Percentiles rank a stretch among this genome's conserved stretches.
Evolutionary conservation across 2,113 vertebrate species (phyloP).

Genomic region (Pollimyrus isidori): DNA sequence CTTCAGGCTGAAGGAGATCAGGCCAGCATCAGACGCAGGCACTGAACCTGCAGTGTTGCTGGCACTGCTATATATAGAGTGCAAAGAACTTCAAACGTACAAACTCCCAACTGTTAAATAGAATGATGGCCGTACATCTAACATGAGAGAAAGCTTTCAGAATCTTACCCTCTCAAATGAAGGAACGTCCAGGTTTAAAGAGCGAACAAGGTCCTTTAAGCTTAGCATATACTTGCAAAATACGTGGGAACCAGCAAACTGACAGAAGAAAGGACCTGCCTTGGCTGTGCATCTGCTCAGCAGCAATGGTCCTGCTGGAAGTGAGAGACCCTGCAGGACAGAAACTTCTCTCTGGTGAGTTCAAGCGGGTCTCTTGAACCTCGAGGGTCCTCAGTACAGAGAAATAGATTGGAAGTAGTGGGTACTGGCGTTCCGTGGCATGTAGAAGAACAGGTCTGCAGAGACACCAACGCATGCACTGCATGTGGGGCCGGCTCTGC

Average conservation of each 20-base stretch:
- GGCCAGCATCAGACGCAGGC: background rate
- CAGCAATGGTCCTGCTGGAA: background rate
- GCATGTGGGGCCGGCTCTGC: too few relatives aligned
- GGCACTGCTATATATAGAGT: background rate
- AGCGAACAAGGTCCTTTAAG: background rate
- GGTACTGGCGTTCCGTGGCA: background rate
- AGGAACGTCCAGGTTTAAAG: background rate
- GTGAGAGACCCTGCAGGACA: background rate
- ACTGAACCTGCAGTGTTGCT: background rate
- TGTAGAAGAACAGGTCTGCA: background rate
- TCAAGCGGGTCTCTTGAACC: background rate
- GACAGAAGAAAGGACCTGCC: conserved; percentile 26
- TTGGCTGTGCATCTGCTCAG: background rate
- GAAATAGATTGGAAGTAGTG: background rate
- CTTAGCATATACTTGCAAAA: conserved; percentile 24
- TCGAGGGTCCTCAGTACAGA: background rate
- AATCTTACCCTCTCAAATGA: background rate
- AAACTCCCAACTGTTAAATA: background rate
- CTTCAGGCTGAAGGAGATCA: background rate
- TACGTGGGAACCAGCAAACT: conserved; percentile 26
- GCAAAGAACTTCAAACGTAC: background rate
- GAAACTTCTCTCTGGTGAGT: background rate
- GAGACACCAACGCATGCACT: background rate
- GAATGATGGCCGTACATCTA: background rate
- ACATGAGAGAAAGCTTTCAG: background rate